Conservation (phyloP, 1,140 invertebrate species). For the Theocolax elegans region DNA sequence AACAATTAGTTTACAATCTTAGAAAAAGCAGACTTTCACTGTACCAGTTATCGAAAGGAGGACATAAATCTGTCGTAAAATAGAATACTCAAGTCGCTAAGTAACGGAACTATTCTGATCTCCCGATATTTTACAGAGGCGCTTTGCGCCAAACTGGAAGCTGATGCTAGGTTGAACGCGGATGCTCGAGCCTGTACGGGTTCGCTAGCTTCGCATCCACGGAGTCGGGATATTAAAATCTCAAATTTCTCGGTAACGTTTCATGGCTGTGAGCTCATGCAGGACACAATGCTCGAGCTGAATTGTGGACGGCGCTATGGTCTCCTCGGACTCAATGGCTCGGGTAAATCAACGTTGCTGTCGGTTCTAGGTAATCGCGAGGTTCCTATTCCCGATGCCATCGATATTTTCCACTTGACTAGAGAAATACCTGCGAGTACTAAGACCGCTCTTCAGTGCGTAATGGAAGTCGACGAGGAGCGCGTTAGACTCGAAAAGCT, state of each 20-base stretch:
- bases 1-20: too few species aligned
- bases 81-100: too few species aligned
- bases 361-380: constrained; percentile 92
- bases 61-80: too few species aligned
- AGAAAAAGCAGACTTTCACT: too few species aligned
- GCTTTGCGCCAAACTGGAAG: constrained; percentile 87
- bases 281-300: constrained; percentile 95
- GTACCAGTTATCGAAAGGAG: too few species aligned
- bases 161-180: constrained; percentile 90
- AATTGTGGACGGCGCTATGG: constrained; percentile 98
- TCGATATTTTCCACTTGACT: constrained; percentile 98
- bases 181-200: constrained; percentile 95
- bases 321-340: constrained; percentile 95
- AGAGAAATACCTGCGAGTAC: constrained; percentile 97
- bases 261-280: constrained; percentile 94
- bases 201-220: constrained; percentile 92
- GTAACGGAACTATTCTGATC: too few species aligned
- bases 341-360: constrained; percentile 92
- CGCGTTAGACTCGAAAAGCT: constrained; percentile 90
- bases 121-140: constrained; percentile 77
- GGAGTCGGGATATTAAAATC: constrained; percentile 96
- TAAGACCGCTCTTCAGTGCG: constrained; percentile 91
- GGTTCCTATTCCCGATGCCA: constrained; percentile 94
- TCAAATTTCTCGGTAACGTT: constrained; percentile 98
- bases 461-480: constrained; percentile 98